Evolutionary conservation across 1,140 invertebrate genomes (phyloP).

Genomic region (Tenebrio molitor): DNA sequence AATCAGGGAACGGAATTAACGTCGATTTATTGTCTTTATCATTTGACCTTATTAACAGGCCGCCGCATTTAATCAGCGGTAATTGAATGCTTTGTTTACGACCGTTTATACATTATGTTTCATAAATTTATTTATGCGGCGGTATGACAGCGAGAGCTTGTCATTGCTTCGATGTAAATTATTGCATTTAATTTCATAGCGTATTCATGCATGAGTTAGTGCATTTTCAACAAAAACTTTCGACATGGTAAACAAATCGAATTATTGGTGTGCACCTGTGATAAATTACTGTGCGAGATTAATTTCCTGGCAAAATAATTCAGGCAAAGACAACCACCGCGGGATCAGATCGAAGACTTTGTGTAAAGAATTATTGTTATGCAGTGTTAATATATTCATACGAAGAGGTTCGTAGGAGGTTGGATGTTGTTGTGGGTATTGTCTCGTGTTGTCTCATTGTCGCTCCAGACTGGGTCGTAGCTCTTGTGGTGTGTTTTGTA

Average conservation of each 20-base stretch:
- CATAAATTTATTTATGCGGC: conserved; percentile 51
- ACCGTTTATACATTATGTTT: conserved; percentile 50
- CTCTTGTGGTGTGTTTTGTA: conserved; percentile 49
- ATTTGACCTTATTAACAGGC: conserved; percentile 55
- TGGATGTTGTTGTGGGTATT: conserved; percentile 48
- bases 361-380: conserved; percentile 46
- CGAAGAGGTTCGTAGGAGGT: conserved; percentile 49
- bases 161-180: conserved; percentile 44
- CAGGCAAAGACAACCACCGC: not conserved
- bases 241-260: not conserved
- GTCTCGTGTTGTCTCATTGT: conserved; percentile 51
- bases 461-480: conserved; percentile 45
- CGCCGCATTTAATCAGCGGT: conserved; percentile 49
- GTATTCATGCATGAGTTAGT: conserved; percentile 35
- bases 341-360: not conserved
- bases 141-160: conserved; percentile 43
- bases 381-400: conserved; percentile 53
- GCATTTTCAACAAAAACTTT: not conserved
- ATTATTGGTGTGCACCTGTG: not conserved
- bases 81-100: conserved; percentile 52
- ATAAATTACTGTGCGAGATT: too few species aligned
- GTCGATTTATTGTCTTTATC: conserved; percentile 53
- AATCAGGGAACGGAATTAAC: conserved; percentile 20
- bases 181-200: conserved; percentile 44
- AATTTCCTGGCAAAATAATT: not conserved